Conservation (phyloP, 2,113 vertebrate species). For the Lophura nycthemera region DNA sequence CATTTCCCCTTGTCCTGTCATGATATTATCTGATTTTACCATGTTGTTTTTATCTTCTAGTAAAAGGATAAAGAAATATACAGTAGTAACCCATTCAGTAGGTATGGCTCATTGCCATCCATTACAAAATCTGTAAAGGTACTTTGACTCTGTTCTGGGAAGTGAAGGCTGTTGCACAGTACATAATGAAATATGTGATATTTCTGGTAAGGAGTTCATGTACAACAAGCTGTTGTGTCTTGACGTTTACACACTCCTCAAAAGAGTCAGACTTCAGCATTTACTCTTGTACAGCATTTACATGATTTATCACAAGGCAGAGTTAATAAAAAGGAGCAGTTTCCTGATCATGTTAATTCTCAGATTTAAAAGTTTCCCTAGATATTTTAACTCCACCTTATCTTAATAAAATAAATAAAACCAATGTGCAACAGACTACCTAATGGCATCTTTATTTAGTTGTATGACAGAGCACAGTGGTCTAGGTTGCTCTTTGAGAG, state of each 20-base stretch:
- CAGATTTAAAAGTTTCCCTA: background rate
- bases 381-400: background rate
- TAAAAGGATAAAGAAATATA: background rate
- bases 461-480: background rate
- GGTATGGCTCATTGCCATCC: background rate
- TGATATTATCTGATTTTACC: background rate
- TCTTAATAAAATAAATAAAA: background rate
- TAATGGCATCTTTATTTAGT: background rate
- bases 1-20: too few species aligned
- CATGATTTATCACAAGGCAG: background rate
- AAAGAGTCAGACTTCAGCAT: background rate
- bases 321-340: background rate
- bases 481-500: background rate
- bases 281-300: background rate
- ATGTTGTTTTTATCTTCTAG: background rate
- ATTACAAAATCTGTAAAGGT: background rate
- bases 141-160: background rate
- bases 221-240: background rate
- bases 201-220: background rate
- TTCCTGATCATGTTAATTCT: background rate
- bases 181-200: background rate
- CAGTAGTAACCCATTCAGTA: background rate
- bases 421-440: background rate
- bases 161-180: background rate
- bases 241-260: background rate